phyloP scores from a whole-genome alignment of 1,140 invertebrate species.

The Trinorchestia longiramus region DNA sequence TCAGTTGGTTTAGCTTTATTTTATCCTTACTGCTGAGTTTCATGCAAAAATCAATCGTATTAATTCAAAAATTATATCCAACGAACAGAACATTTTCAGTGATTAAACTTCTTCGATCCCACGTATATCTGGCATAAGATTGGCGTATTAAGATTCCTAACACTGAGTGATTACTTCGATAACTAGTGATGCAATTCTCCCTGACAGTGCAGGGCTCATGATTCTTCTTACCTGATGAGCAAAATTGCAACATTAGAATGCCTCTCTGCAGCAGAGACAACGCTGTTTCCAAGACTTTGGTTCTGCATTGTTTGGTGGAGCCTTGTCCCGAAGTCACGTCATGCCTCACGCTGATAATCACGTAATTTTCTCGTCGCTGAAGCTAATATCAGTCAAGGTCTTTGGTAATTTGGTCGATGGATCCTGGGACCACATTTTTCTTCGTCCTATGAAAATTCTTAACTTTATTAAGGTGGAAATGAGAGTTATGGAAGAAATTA shows the following conservation, averaged over 20 bases:
- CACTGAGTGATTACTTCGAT: no score
- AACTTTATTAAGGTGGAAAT: not conserved
- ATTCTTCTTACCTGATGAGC: no score
- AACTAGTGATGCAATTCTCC: no score
- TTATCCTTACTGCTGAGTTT: no score
- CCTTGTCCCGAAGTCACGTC: not conserved
- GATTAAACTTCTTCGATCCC: no score
- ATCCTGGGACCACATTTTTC: not conserved
- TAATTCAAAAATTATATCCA: no score
- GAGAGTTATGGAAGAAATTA: constrained; percentile 35
- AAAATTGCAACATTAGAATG: not conserved
- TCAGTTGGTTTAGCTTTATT: no score
- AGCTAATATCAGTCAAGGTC: constrained; percentile 6
- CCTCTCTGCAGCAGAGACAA: not conserved
- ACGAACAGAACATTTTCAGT: no score
- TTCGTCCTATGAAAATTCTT: constrained; percentile 1
- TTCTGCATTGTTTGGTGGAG: not conserved
- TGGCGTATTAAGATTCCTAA: no score
- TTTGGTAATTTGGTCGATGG: constrained; percentile 18
- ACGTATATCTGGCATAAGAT: no score
- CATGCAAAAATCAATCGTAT: no score
- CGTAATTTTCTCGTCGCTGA: not conserved
- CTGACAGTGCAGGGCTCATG: no score
- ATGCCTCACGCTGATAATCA: not conserved
- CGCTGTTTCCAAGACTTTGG: not conserved